Evolutionary conservation across 2,113 vertebrate genomes (phyloP), one percentile per base, ranked within the genome.

Genomic region (Callopanchax toddi): DNA sequence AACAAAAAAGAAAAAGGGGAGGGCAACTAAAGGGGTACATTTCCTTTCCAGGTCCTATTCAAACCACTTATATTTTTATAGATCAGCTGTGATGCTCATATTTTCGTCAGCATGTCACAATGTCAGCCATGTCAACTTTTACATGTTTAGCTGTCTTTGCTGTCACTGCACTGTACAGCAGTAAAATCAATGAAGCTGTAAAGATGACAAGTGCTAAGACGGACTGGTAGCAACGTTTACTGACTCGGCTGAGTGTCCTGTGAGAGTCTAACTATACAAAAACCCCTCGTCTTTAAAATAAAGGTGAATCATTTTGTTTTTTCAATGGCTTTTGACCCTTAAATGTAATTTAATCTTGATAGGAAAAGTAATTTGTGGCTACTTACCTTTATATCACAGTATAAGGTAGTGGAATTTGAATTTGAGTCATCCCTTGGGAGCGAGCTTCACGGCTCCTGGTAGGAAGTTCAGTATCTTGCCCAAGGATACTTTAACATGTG

Each of bases 111-210:
- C 58, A 71, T 71, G 71, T 87, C 86, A 78, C 65, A 0, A 42
- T 76, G 79, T 82, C 81, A 82, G 62, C 79, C 46, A 15, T 79
- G 86, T 83, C 84, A 78, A 62, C 77, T 63, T 74, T 69, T 71
- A 85, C 72, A 75, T 60, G 76, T 82, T 80, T 53, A 25, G 76
- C 76, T 44, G 76, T 74, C 78, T 74, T 42, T 49, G 71, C 82
- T 85, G 86, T 86, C 82, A 83, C 63, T 60, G 39, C 52, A 45
- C 67, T 55, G 62, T 58, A 78, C 63, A 1, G 42, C 46, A 48
- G 51, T 43, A 51, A 73, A 85, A 78, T 72, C 76, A 75, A 83
- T 77, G 71, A 82, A 17, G 60, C 74, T 9, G 71, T 64, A 72
- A 55, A 5, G 32, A 79, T 84, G 86, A 86, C 86, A 84, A 72